Base-by-base conservation (phyloP, 2,888 invertebrate genomes). In the Lasioglossum zephyrum region DNA sequence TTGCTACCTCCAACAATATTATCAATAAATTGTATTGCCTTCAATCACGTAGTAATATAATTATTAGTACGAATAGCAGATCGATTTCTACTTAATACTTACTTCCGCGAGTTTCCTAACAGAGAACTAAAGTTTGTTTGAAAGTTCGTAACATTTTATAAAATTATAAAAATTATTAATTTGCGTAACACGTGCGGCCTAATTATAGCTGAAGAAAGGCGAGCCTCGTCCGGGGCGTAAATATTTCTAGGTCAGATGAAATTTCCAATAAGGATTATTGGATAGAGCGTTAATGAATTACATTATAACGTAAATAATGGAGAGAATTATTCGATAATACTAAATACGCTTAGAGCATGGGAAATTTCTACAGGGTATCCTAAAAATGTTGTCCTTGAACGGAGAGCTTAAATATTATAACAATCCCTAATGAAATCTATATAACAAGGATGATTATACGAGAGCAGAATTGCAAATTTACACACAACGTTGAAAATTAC, bases 401-500 rank as follows among this genome's bases (percentile, higher is more conserved):
- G 4, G 13, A 13, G 44, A 13, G 13, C 11, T 44, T 11, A 44
- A 44, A 44, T 44, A 44, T 41, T 41, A 44, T 2, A 44, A 11
- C 11, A 44, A 44, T 11, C 11, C 0, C 11, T 11, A 44, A 44
- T 44, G 3, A 44, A 44, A 44, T 44, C 47, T 16, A 1, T 47
- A 47, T 47, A 69, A 18, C 16, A 1, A 8, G 9, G 16, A 44
- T 31, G 3, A 22, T 49, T 11, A 26, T 26, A 22, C 11, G 39
- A 53, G n/a, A 6, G 36, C n/a, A 26, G 31, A n/a, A 18, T 22
- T 69, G 31, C 9, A 60, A 73, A 77, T 79, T 77, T 69, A 13
- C 75, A 69, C 72, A 75, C 44, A 75, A 72, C 74, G 72, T 49
- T 39, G 53, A 22, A 22, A 72, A 78, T 72, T 75, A 47, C n/a